Evolutionary conservation across 2,888 invertebrate genomes (phyloP).

Genomic region (Beris morrisii): DNA sequence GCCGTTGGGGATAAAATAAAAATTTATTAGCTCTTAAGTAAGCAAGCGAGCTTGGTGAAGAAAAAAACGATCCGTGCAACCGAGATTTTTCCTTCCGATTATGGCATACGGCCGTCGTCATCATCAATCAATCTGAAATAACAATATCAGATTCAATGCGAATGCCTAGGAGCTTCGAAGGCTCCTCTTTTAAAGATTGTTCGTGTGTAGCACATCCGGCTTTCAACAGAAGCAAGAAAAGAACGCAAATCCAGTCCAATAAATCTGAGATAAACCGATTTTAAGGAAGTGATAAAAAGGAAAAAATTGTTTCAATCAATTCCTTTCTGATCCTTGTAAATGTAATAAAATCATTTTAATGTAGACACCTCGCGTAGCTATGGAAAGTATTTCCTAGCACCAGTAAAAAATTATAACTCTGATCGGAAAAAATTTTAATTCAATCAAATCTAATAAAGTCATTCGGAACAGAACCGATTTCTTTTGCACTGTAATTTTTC

Average conservation of each 20-base stretch:
- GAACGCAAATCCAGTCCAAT: background rate
- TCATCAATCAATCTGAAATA: slow-evolving; percentile 28
- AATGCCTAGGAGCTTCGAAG: slow-evolving; percentile 17
- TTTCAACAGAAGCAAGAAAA: too few species aligned
- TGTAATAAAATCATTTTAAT: too few species aligned
- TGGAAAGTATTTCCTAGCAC: too few species aligned
- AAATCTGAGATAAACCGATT: slow-evolving; percentile 20
- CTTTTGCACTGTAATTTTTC: too few species aligned
- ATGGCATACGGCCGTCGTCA: slow-evolving; percentile 25
- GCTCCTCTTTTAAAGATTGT: too few species aligned
- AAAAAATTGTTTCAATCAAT: slow-evolving; percentile 17
- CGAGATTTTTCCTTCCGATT: slow-evolving; percentile 8
- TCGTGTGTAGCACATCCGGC: too few species aligned
- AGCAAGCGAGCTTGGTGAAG: background rate
- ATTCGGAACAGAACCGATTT: too few species aligned
- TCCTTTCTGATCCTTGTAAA: too few species aligned
- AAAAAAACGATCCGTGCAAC: slow-evolving; percentile 5
- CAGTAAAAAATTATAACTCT: too few species aligned
- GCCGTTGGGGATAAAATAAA: slow-evolving; percentile 27
- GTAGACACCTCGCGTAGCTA: too few species aligned
- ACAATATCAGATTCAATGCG: slow-evolving; percentile 22
- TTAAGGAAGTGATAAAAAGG: background rate
- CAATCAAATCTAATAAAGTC: too few species aligned
- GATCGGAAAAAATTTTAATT: too few species aligned
- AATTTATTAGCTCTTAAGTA: slow-evolving; percentile 30